Evolutionary conservation across 2,797 vertebrate species (phyloP), one percentile per base, ranked within the genome.

Genomic region (Otus scops): DNA sequence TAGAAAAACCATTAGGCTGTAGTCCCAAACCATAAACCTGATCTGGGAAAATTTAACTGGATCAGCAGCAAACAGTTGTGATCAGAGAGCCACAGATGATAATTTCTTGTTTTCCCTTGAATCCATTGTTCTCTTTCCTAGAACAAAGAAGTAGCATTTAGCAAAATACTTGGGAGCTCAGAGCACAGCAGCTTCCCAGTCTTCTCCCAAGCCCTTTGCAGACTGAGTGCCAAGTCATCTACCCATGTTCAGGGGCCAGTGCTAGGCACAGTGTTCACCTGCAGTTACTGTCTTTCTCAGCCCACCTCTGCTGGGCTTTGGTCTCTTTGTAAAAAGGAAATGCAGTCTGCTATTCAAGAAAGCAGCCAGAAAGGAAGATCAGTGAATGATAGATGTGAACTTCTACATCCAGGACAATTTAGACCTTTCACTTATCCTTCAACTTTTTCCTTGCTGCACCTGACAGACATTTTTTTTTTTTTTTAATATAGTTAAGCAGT

Each of bases 151-250:
- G 10, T 15, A 51, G 1, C 21, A 59, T 51, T 65, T 59, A 88
- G 32, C 19, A 89, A 81, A 90, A 61, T 20, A 69, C 36, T 74
- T 88, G 38, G 14, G 50, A 92, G 7, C 26, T 61, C n/a, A 23
- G 20, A 78, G 10, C 10, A 60, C 13, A 54, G 16, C 6, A 75
- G 2, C 0, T 3, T 85, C n/a, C 15, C 48, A 45, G 9, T 32
- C 36, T 87, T 75, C 32, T 89, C 10, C 22, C 19, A 78, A 17
- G 39, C 7, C 15, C 10, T 87, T 81, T 77, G 28, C 64, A 67
- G 24, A 70, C 2, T 0, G 0, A 45, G 15, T 7, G 13, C 12
- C 9, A 2, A 2, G 34, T 48, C 11, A 41, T 3, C 9, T 57
- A 12, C 10, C 27, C 22, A 11, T 30, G 60, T 5, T 50, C 7